Evolutionary conservation across 2,888 invertebrate species (phyloP).

Genomic region (Polyommatus icarus): DNA sequence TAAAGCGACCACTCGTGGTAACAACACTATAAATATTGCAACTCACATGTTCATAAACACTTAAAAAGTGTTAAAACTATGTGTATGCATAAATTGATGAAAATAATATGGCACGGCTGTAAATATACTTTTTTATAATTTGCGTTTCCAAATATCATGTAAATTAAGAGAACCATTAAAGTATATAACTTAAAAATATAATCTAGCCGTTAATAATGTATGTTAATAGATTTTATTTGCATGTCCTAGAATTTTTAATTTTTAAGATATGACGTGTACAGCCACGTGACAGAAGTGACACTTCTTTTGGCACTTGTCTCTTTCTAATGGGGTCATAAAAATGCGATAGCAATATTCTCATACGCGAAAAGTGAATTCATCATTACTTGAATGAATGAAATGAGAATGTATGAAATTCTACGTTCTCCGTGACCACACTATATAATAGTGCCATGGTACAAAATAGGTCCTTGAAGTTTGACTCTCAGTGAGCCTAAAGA

Average conservation of each 20-base stretch:
- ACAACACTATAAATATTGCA: conserved; percentile 1
- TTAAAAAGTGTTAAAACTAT: neutral
- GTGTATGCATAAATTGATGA: neutral
- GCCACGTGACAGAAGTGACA: neutral
- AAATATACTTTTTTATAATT: neutral
- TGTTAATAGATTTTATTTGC: conserved; percentile 17
- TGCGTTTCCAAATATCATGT: neutral
- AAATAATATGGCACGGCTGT: conserved; percentile 7
- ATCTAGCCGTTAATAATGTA: neutral
- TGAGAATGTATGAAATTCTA: too few relatives aligned
- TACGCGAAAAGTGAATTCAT: too few relatives aligned
- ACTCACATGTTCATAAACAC: neutral
- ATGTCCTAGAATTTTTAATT: neutral
- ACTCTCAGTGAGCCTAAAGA: neutral
- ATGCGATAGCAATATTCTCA: too few relatives aligned
- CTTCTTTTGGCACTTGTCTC: neutral
- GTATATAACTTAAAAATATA: neutral
- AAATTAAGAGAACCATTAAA: neutral
- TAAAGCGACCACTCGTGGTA: conserved; percentile 48
- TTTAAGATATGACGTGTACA: neutral
- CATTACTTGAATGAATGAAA: too few relatives aligned
- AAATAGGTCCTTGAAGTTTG: neutral
- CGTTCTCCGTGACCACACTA: too few relatives aligned
- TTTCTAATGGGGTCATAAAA: too few relatives aligned
- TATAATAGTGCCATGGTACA: too few relatives aligned